Conservation (phyloP, 2,797 vertebrate species). For the Silurus aristotelis region DNA sequence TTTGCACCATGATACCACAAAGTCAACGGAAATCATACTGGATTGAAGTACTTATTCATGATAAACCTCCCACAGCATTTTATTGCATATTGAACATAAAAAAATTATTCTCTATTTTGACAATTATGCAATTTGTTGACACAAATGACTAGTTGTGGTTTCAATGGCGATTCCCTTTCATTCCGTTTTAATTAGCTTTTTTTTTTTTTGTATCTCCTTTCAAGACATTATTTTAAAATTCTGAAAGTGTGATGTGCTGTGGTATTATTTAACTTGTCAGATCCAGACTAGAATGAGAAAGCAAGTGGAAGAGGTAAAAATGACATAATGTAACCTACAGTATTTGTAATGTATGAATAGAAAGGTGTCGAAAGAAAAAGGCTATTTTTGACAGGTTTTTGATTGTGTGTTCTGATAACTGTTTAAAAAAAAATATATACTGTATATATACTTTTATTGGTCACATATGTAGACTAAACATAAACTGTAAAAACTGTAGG, state of each 20-base stretch:
- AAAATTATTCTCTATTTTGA: background rate
- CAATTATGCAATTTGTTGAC: constrained; percentile 4
- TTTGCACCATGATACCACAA: constrained; percentile 40
- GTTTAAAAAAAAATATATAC: too few relatives aligned
- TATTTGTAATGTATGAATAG: background rate
- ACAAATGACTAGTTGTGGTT: constrained; percentile 38
- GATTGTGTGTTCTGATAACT: too few relatives aligned
- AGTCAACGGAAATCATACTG: constrained; percentile 1
- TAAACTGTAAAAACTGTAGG: too few relatives aligned
- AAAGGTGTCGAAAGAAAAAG: background rate
- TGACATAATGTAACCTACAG: background rate
- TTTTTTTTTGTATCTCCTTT: background rate
- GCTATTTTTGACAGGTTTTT: too few relatives aligned
- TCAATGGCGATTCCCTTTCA: constrained; percentile 41
- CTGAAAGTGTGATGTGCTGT: constrained; percentile 8
- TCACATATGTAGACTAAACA: too few relatives aligned
- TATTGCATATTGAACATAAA: background rate
- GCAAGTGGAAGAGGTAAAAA: background rate
- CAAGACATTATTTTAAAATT: background rate
- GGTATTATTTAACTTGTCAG: background rate
- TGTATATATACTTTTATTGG: too few relatives aligned
- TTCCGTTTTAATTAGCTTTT: background rate
- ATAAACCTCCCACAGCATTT: background rate
- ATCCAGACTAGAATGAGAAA: background rate
- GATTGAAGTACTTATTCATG: too few relatives aligned